Conservation (phyloP, 2,113 vertebrate genomes). For the Ciconia maguari region DNA sequence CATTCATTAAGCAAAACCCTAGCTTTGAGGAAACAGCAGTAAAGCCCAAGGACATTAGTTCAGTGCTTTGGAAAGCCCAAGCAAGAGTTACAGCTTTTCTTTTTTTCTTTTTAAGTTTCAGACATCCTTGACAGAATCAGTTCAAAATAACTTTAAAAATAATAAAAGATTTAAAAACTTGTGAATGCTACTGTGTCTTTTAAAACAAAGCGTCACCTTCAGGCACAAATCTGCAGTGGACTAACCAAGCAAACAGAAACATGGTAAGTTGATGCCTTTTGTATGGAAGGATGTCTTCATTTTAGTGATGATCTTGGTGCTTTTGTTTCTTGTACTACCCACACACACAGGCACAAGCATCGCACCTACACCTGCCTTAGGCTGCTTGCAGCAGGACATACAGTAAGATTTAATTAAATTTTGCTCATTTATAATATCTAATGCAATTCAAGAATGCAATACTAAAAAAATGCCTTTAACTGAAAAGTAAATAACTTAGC, state of each 20-base stretch:
- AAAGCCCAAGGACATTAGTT: background rate
- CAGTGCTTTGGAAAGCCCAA: background rate
- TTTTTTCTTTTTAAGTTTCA: background rate
- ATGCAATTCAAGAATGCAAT: background rate
- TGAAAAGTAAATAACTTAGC: background rate
- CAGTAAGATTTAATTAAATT: background rate
- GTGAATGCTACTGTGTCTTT: background rate
- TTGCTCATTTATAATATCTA: background rate
- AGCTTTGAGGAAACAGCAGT: background rate
- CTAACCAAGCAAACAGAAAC: background rate
- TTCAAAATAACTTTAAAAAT: background rate
- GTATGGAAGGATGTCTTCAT: background rate
- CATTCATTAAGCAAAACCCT: background rate
- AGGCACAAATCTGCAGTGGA: background rate
- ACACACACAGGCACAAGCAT: background rate
- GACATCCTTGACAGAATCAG: background rate
- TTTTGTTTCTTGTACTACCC: background rate
- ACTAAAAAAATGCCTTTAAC: background rate
- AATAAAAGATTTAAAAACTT: background rate
- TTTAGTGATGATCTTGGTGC: background rate
- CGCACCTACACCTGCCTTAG: background rate
- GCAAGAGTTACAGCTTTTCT: background rate
- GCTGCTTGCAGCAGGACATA: background rate
- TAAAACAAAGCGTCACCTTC: background rate
- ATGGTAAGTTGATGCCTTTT: background rate